Evolutionary conservation across 2,888 invertebrate genomes (phyloP).

Genomic region (Asteroscopus sphinx): DNA sequence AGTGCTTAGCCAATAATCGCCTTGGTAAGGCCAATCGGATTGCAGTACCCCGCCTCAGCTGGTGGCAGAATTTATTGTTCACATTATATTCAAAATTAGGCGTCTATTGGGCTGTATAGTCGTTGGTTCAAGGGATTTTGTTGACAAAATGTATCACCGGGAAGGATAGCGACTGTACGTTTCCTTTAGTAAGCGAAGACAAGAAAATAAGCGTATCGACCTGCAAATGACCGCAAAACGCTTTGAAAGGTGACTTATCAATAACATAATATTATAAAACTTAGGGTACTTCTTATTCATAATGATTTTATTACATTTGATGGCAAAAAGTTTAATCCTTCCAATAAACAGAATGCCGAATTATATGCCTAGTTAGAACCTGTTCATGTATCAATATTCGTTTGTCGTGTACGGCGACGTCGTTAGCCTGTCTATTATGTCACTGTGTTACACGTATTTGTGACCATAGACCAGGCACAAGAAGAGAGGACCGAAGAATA

Average conservation of each 20-base stretch:
- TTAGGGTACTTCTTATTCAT: slow-evolving; percentile 20
- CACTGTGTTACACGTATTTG: slow-evolving; percentile 35
- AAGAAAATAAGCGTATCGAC: too few species aligned
- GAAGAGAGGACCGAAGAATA: not conserved
- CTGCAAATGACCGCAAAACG: not conserved
- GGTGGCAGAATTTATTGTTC: too few species aligned
- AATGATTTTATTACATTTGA: slow-evolving; percentile 10
- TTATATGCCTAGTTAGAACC: slow-evolving; percentile 27
- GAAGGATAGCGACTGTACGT: too few species aligned
- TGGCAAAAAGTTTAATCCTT: slow-evolving; percentile 35
- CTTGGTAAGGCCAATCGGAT: too few species aligned
- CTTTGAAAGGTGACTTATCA: slow-evolving; percentile 4
- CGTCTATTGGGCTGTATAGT: too few species aligned
- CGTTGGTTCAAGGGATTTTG: too few species aligned
- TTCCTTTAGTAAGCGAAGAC: too few species aligned
- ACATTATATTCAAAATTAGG: too few species aligned
- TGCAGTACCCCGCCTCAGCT: too few species aligned
- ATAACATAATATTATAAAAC: not conserved
- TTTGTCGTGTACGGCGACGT: slow-evolving; percentile 16
- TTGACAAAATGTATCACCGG: too few species aligned
- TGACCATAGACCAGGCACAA: slow-evolving; percentile 24
- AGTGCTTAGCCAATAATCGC: too few species aligned
- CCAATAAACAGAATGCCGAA: slow-evolving; percentile 4
- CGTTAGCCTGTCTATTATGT: slow-evolving; percentile 32
- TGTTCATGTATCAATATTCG: slow-evolving; percentile 42